A percentile compares a stretch with the other conserved stretches of the same genome.
These are phyloP conservation scores for Chaenocephalus aceratus DNA, from an alignment of 2,113 vertebrate species.

Conservation along the genomic window DNA sequence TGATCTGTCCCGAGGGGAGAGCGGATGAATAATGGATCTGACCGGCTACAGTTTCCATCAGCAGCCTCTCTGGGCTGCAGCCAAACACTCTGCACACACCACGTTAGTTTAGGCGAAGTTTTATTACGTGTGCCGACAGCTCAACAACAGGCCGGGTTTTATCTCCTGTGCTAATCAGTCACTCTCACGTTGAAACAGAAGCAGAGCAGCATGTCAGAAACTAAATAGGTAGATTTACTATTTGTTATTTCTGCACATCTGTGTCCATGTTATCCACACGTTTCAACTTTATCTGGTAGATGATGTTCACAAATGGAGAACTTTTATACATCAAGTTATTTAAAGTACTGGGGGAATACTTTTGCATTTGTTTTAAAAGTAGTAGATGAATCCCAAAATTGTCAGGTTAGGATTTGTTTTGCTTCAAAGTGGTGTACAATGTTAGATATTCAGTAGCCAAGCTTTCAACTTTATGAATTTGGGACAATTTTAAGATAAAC, in stretches of 20 bases:
- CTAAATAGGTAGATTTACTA: neutral
- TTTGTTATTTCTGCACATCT: neutral
- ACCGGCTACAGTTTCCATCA: conserved; percentile 40
- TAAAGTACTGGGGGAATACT: no score
- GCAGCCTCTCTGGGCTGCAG: conserved; percentile 17
- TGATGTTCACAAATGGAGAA: no score
- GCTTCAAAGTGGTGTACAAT: no score
- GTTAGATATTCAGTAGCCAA: no score
- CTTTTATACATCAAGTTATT: no score
- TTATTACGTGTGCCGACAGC: neutral
- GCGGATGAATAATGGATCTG: conserved; percentile 53
- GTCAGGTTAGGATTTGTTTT: no score
- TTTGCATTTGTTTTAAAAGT: no score
- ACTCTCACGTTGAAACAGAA: neutral
- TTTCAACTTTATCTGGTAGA: no score
- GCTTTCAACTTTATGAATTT: no score
- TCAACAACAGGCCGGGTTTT: neutral
- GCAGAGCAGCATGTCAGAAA: neutral
- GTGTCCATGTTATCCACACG: no score
- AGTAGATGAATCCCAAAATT: no score
- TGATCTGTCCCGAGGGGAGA: conserved; percentile 8
- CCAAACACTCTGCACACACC: conserved; percentile 1
- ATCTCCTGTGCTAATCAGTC: neutral
- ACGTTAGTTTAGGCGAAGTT: neutral
- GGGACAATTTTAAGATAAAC: no score